Percentiles rank a stretch among this genome's conserved stretches.
phyloP scores from a whole-genome alignment of 2,888 invertebrate species.

The Drosophila aldrichi region DNA sequence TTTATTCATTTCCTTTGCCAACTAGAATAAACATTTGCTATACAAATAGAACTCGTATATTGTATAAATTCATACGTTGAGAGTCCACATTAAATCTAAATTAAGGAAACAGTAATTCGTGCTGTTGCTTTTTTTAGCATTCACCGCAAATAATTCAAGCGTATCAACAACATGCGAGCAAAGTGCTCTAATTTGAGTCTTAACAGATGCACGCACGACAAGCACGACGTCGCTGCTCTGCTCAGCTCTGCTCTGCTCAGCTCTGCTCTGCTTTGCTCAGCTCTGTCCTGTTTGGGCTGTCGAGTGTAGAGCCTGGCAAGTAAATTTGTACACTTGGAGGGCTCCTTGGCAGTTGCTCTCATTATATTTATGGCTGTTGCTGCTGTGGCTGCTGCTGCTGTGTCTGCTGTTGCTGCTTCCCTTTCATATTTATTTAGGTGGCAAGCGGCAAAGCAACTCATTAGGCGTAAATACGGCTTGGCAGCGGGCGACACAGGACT shows the following conservation, averaged over 20 bases:
- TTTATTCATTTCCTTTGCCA: not conserved
- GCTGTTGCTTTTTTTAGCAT: slow-evolving; percentile 3
- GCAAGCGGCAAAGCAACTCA: slow-evolving; percentile 57
- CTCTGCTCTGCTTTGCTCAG: no score
- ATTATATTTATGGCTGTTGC: slow-evolving; percentile 55
- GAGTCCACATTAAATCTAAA: slow-evolving; percentile 1
- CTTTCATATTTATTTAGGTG: slow-evolving; percentile 61
- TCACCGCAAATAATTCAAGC: slow-evolving; percentile 43
- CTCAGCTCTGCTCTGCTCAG: not conserved
- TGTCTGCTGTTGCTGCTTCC: slow-evolving; percentile 31
- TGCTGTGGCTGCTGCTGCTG: no score
- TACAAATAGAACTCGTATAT: not conserved
- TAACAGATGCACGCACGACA: slow-evolving; percentile 56
- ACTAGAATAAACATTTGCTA: not conserved
- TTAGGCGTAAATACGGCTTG: slow-evolving; percentile 48
- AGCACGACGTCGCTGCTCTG: slow-evolving; percentile 5
- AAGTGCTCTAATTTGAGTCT: slow-evolving; percentile 66
- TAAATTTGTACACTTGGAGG: slow-evolving; percentile 3
- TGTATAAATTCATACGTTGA: no score
- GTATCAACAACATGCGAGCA: slow-evolving; percentile 41
- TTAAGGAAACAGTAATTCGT: slow-evolving; percentile 6
- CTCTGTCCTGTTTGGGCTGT: slow-evolving; percentile 3
- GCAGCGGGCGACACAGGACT: slow-evolving; percentile 14
- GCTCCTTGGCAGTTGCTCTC: slow-evolving; percentile 29
- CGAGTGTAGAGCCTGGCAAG: not conserved